phyloP scores from a whole-genome alignment of 2,797 vertebrate genomes.

The Bucorvus abyssinicus region DNA sequence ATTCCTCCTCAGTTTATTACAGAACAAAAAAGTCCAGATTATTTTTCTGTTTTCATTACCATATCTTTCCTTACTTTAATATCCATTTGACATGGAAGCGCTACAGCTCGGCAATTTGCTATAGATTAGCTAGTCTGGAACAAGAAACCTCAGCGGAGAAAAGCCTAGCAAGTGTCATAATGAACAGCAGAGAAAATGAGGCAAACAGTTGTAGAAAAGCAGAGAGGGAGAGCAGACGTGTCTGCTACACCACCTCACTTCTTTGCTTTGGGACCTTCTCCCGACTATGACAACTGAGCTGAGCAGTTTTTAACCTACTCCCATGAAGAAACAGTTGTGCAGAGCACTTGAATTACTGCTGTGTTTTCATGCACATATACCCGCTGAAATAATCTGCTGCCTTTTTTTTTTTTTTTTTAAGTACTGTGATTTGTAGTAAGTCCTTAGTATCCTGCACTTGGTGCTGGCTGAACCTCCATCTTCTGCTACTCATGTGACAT shows the following conservation, averaged over 20 bases:
- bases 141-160: not conserved
- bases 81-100: not conserved
- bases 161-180: not conserved
- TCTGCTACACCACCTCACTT: not conserved
- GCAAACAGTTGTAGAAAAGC: not conserved
- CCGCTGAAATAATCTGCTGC: not conserved
- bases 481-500: not conserved
- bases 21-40: not conserved
- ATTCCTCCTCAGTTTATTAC: not conserved
- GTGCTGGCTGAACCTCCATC: not conserved
- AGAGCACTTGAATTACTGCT: not conserved
- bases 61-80: not conserved
- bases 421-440: not conserved
- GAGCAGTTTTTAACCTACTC: not conserved
- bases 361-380: not conserved
- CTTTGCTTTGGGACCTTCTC: not conserved
- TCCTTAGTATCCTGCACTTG: not conserved
- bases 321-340: not conserved
- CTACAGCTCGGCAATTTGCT: not conserved
- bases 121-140: not conserved
- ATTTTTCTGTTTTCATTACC: not conserved
- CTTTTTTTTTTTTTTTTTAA: not conserved
- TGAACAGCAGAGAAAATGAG: not conserved
- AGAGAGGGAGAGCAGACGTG: not conserved
- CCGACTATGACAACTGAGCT: not conserved